Conservation (phyloP, 2,797 vertebrate species). For the Cuculus canorus region DNA sequence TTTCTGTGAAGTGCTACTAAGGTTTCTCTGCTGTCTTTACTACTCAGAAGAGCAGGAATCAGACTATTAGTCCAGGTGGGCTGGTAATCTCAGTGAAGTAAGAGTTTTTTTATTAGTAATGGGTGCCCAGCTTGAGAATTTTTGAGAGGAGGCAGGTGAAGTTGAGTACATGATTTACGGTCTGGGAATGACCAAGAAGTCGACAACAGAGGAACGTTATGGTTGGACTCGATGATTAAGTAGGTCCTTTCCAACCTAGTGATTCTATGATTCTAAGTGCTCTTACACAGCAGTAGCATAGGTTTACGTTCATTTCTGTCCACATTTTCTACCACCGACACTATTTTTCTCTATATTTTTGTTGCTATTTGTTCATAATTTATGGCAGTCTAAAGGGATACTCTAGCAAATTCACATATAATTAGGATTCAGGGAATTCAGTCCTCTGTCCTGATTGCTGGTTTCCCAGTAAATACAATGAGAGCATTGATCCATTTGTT, state of each 20-base stretch:
- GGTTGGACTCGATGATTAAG: too few relatives aligned
- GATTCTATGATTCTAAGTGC: neutral
- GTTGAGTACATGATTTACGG: neutral
- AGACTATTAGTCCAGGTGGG: neutral
- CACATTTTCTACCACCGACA: neutral
- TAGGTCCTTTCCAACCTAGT: too few relatives aligned
- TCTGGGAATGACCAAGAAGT: neutral
- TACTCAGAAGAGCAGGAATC: neutral
- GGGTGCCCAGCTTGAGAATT: neutral
- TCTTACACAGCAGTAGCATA: neutral
- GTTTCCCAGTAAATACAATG: slow-evolving; percentile 47
- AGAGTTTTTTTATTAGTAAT: neutral
- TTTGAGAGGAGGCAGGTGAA: neutral
- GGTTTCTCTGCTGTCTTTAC: neutral
- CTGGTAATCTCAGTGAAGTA: neutral
- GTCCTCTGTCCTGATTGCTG: neutral
- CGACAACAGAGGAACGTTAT: fast-evolving
- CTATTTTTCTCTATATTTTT: neutral
- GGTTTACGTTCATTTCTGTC: neutral
- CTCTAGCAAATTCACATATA: neutral
- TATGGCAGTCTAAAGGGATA: neutral
- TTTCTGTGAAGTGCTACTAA: neutral
- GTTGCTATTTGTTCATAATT: neutral
- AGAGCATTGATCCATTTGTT: slow-evolving; percentile 47
- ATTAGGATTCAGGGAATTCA: slow-evolving; percentile 3